Evolutionary conservation across 30 jellyfish, hydroid and myxozoan species (phyloP), one percentile per base, ranked within the genome.

Genomic region (Haliclystus octoradiatus): DNA sequence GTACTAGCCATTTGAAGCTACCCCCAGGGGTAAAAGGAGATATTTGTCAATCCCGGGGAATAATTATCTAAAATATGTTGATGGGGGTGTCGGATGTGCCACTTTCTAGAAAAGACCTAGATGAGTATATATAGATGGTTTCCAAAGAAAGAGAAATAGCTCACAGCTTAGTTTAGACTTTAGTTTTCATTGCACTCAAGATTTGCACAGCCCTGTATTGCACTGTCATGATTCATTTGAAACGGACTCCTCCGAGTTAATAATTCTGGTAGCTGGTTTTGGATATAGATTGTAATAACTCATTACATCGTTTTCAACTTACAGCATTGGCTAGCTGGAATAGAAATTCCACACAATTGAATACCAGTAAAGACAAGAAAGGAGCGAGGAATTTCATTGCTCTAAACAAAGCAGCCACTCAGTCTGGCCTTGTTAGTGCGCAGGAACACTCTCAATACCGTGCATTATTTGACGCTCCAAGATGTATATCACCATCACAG

Each of bases 331-430:
- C 86, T 30, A 62, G 70, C 25, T 85, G 95, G 90, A 86, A 49
- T 22, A 63, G 70, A 57, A 49, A 51, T 61, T 47, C 66, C 0
- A 25, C 66, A 25, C 46, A 63, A 63, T 13, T 57, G 12, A 66
- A 60, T 27, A 33, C 0, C 15, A 50, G 22, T 30, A 30, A 49
- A 33, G 88, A 74, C 13, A 35, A 70, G 53, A 27, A 73, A 13
- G 79, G 73, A 13, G 62, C 72, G 62, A 71, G 95, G 62, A 95
- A 89, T 64, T 89, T 89, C 60, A 81, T 89, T 15, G 5, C 85
- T 4, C 28, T 82, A 62, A 89, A 89, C 68, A 89, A 89, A 76
- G 91, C 95, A 34, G 95, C 98, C 26, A 89, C 95, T 2, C 95
- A 89, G 46, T 69, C 95, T 35, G 98, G 98, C 2, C 77, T 89